Base-by-base conservation (phyloP, 1,140 invertebrate species). In the Drepana arcuata region DNA sequence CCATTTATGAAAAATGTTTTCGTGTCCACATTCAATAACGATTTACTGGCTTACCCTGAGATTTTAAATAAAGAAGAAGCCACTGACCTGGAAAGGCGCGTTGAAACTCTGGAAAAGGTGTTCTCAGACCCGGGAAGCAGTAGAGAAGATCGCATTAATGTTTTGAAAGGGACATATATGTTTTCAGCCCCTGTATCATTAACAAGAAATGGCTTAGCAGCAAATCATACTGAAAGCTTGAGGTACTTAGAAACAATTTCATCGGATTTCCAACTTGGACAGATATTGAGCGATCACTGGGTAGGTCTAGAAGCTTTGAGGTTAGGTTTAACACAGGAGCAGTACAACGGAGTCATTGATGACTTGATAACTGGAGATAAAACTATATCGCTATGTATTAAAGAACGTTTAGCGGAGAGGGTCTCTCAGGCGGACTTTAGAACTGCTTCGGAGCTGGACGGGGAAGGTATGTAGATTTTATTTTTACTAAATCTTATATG, bases 1-100 rank as follows among this genome's bases (percentile, higher is more conserved):
- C 88, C 90, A 0, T 91, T 91, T 47, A 86, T 81, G 14, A 91
- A 90, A 54, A 85, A 88, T 59, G 52, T 91, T 1, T 86, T 90
- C 36, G n/a, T 87, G 1, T 88, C 88, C 0, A 48, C 72, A 9
- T 87, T 87, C 51, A 88, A 91, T 50, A 59, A 58, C 0, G 86
- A 91, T 26, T 64, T 90, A 14, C 58, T 92, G 0, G 80, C 84
- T 0, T 92, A 84, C 63, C 90, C 90, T 0, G 87, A 92, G 63
- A 85, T 89, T 36, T 61, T 94, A 27, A 86, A 87, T 28, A 87
- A 87, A 45, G 91, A 93, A 30, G 86, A 90, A 44, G 74, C 84
- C 13, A 84, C 90, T 50, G 87, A 75, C 10, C 70, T 93, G 1
- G 85, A 86, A 48, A 86, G 85, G 54, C 81, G 87, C 41, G 60